phyloP scores from a whole-genome alignment of 2,797 vertebrate genomes.

The Erithacus rubecula region DNA sequence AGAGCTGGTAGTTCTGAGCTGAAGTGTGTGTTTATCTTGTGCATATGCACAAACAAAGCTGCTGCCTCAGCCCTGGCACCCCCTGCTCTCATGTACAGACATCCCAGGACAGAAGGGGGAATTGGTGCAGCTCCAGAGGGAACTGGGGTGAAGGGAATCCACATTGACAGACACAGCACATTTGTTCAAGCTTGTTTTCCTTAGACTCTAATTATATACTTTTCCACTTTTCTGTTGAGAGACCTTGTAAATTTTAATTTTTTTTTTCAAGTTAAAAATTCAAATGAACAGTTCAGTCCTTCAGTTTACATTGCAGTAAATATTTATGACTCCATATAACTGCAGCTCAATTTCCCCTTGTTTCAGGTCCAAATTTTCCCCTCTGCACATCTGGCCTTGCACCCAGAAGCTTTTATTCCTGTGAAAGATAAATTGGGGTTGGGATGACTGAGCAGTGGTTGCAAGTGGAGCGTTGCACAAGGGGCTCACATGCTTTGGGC shows the following conservation, averaged over 20 bases:
- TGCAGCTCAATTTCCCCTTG: slow-evolving; percentile 57
- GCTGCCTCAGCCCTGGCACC: not conserved
- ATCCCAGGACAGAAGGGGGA: slow-evolving; percentile 1
- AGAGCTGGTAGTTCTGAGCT: not conserved
- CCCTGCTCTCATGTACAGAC: not conserved
- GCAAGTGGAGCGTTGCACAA: not conserved
- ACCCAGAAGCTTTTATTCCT: slow-evolving; percentile 46
- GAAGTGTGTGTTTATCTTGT: not conserved
- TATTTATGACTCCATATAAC: slow-evolving; percentile 59
- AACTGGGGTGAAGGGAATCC: not conserved
- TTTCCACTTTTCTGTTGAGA: slow-evolving; percentile 36
- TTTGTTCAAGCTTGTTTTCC: slow-evolving; percentile 52
- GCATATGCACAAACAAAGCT: not conserved
- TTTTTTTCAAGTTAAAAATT: not conserved
- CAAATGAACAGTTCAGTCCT: slow-evolving; percentile 7
- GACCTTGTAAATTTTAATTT: slow-evolving; percentile 20
- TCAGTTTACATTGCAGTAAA: slow-evolving; percentile 51
- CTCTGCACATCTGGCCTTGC: slow-evolving; percentile 46
- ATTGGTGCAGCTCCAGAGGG: slow-evolving; percentile 18
- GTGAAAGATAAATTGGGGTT: slow-evolving; percentile 18
- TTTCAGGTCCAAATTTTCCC: slow-evolving; percentile 35
- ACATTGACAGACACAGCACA: not conserved
- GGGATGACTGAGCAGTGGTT: slow-evolving; percentile 12
- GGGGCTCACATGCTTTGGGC: not conserved
- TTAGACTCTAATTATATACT: slow-evolving; percentile 43